phyloP scores from a whole-genome alignment of 2,888 invertebrate genomes.

The Drosophila subquinaria region DNA sequence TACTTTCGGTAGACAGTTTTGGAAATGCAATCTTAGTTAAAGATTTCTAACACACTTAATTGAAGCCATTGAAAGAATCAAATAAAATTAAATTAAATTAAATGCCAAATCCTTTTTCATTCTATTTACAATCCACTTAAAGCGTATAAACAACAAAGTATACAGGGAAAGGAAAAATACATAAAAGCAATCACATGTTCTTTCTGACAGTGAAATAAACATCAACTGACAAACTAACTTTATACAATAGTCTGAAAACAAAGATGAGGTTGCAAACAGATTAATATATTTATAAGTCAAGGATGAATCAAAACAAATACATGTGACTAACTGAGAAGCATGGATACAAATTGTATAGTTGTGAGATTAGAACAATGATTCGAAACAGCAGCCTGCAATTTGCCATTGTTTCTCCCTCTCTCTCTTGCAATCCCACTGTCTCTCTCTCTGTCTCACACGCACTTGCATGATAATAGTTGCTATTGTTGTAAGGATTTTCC shows the following conservation, averaged over 20 bases:
- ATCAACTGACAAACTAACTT: constrained; percentile 8
- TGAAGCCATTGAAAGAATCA: too few species aligned
- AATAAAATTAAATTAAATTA: too few species aligned
- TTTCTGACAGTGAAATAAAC: background rate
- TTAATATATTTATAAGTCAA: constrained; percentile 15
- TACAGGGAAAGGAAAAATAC: background rate
- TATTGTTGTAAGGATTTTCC: constrained; percentile 13
- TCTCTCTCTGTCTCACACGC: background rate
- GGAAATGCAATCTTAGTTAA: too few species aligned
- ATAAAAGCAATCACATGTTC: background rate
- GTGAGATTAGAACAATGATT: constrained; percentile 30
- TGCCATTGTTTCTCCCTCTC: constrained; percentile 23
- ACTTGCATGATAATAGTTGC: background rate
- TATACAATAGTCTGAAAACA: background rate
- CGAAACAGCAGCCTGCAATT: constrained; percentile 34
- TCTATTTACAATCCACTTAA: too few species aligned
- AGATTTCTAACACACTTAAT: too few species aligned
- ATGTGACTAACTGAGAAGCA: background rate
- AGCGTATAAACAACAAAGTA: background rate
- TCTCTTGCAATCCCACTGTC: too few species aligned
- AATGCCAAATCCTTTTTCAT: too few species aligned
- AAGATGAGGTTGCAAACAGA: constrained; percentile 1
- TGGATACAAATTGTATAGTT: constrained; percentile 29
- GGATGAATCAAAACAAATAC: constrained; percentile 17
- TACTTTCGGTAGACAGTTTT: too few species aligned